phyloP scores from a whole-genome alignment of 2,797 vertebrate species.

The Enteromius thamalakanensis region DNA sequence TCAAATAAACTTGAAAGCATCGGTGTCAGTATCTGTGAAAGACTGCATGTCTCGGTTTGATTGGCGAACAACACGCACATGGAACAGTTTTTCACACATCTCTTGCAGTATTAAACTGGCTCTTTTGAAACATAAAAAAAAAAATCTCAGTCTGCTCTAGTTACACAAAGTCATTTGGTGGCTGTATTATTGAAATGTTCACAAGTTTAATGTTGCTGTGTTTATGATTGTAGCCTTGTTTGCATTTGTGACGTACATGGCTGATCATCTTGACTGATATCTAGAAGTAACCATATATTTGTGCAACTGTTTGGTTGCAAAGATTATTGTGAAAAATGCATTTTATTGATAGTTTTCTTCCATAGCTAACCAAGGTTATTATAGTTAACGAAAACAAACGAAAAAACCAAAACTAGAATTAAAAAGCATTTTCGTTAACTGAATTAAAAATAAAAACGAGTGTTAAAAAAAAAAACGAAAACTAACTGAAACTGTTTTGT shows the following conservation, averaged over 20 bases:
- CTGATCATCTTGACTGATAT: neutral
- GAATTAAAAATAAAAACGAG: no score
- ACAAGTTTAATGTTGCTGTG: neutral
- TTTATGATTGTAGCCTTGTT: neutral
- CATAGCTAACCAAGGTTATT: neutral
- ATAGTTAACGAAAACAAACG: no score
- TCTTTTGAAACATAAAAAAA: neutral
- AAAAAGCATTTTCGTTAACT: no score
- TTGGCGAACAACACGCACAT: neutral
- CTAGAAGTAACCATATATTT: neutral
- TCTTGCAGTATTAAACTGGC: conserved; percentile 11
- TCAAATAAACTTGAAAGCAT: conserved; percentile 6
- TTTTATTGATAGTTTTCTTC: no score
- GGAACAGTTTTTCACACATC: neutral
- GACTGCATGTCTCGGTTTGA: neutral
- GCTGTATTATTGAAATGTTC: neutral
- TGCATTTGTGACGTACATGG: neutral
- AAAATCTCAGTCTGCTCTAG: conserved; percentile 7
- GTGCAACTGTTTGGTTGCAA: neutral
- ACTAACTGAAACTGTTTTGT: no score
- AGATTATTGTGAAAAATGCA: neutral
- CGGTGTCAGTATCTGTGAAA: conserved; percentile 9
- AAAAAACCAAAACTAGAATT: no score
- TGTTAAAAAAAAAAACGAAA: no score
- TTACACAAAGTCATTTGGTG: neutral